Conservation (phyloP, 23 tunicate species). For the Halocynthia aurantium region DNA sequence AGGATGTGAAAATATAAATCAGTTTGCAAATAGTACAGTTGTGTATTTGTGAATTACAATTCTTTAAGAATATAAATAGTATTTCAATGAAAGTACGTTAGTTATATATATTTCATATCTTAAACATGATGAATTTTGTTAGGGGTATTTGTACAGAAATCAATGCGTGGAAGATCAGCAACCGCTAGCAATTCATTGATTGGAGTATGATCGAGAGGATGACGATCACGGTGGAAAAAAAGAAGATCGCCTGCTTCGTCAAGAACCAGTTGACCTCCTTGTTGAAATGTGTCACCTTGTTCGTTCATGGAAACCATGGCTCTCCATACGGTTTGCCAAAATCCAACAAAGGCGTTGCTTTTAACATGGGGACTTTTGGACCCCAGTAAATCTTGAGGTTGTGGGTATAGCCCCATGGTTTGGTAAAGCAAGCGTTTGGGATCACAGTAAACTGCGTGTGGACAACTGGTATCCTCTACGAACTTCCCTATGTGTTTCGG, state of each 20-base stretch:
- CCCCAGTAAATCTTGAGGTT: conserved; percentile 10
- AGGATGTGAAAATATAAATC: no score
- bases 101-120: not conserved
- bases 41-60: not conserved
- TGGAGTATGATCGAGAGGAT: conserved; percentile 73
- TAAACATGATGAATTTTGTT: conserved; percentile 37
- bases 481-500: conserved; percentile 50
- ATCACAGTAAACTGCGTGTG: conserved; percentile 64
- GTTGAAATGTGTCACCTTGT: conserved; percentile 78
- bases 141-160: conserved; percentile 24
- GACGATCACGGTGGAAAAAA: conserved; percentile 65
- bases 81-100: not conserved
- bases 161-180: conserved; percentile 47
- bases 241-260: conserved; percentile 26
- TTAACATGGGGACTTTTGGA: conserved; percentile 59
- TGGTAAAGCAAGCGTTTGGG: conserved; percentile 48
- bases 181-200: conserved; percentile 56
- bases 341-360: conserved; percentile 45
- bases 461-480: conserved; percentile 63
- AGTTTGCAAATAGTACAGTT: no score
- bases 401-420: conserved; percentile 23
- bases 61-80: not conserved
- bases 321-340: conserved; percentile 61
- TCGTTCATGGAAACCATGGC: conserved; percentile 37
- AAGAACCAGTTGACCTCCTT: conserved; percentile 70